Evolutionary conservation across 2,888 invertebrate species (phyloP).

Genomic region (Operophtera brumata): DNA sequence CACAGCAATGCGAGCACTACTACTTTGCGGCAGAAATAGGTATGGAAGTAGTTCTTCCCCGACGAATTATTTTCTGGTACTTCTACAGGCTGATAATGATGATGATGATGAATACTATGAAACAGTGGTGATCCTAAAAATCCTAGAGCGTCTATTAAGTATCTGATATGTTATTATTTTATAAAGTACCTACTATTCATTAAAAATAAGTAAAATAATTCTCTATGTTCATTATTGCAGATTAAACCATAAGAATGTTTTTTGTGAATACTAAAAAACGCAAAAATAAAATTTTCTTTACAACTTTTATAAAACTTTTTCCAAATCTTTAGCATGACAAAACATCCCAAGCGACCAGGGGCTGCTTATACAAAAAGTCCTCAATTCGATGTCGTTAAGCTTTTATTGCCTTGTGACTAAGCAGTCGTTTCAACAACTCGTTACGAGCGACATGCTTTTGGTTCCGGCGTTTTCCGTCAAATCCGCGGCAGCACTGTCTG

Average conservation of each 20-base stretch:
- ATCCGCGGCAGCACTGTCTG: conserved; percentile 53
- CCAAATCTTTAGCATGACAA: conserved; percentile 8
- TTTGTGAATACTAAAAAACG: neutral
- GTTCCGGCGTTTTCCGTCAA: conserved; percentile 54
- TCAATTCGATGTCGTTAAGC: conserved; percentile 48
- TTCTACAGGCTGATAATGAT: too few species aligned
- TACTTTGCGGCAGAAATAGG: too few species aligned
- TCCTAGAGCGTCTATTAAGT: too few species aligned
- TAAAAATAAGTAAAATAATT: too few species aligned
- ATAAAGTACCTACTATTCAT: too few species aligned
- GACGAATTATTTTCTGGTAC: too few species aligned
- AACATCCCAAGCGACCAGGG: conserved; percentile 45
- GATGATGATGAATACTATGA: too few species aligned
- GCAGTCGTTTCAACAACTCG: conserved; percentile 15
- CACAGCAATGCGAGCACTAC: too few species aligned
- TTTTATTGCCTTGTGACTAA: conserved; percentile 52
- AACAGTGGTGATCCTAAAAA: too few species aligned
- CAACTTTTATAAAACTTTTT: neutral
- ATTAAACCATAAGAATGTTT: neutral
- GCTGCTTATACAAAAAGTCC: conserved; percentile 46
- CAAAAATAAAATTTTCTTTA: neutral
- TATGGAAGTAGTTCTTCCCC: too few species aligned
- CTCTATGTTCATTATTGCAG: too few species aligned
- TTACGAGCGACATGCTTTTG: conserved; percentile 40
- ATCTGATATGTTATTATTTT: too few species aligned